Base-by-base conservation (phyloP, 2,113 vertebrate genomes). In the Mormyrus lacerda region DNA sequence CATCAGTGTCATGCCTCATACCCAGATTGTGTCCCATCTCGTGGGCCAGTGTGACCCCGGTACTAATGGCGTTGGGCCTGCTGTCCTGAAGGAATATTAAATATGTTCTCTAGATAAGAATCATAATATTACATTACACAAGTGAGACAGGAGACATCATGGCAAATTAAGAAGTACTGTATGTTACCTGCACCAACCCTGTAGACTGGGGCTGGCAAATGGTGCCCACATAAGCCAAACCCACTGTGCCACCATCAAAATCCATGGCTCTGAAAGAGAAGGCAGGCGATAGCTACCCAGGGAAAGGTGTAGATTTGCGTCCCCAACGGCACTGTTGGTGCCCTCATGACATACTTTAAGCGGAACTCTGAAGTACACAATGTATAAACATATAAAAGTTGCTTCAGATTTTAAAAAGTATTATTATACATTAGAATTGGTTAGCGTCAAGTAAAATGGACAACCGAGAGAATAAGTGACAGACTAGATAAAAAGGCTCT, bases 1-100 rank as follows among this genome's bases (percentile, higher is more conserved):
- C 73, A 0, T 35, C 1, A 0, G 88, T 89, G 48, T 96, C 95
- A 0, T 97, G 96, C 4, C 89, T 2, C 58, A 65, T 65, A n/a
- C 24, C 58, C 58, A 27, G 24, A n/a, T n/a, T 65, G 58, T 65
- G 58, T n/a, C 96, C 96, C 94, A 97, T 88, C 89, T 97, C 96
- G 0, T 97, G 96, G 5, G 97, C 96, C 91, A 96, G 93, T 1
- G 95, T 96, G 11, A 94, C 95, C 0, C 92, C 96, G 84, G 90
- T 88, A 89, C 87, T 79, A 45, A 88, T 44, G 0, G 31, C 24
- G 1, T n/a, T 5, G 51, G 87, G 4, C 19, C 24, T 45, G 17
- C 24, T 42, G 39, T 88, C 55, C 87, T 88, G 55, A 11, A 79
- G 27, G 15, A 35, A 42, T 6, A 79, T 35, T 6, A 8, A 79